A percentile compares a stretch with the other conserved stretches of the same genome.
These are phyloP conservation scores for Epirrhoe alternata DNA, from an alignment of 2,888 invertebrate genomes.

Conservation along the genomic window DNA sequence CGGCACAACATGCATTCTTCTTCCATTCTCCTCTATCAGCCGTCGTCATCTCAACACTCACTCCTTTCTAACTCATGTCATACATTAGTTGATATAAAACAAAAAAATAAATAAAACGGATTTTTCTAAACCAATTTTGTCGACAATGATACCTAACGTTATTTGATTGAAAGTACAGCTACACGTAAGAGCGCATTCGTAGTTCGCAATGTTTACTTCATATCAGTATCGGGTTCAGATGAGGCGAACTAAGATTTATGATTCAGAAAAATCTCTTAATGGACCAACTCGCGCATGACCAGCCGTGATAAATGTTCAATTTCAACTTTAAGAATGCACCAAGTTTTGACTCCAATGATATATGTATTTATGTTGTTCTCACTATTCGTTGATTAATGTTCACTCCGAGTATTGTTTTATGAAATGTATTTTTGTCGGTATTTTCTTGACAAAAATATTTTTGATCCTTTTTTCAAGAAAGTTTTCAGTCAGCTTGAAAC, in stretches of 20 bases:
- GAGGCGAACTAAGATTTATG: slow-evolving; percentile 84
- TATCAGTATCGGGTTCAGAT: slow-evolving; percentile 79
- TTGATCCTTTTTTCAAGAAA: too few species aligned
- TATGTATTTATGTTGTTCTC: slow-evolving; percentile 72
- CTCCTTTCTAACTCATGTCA: too few species aligned
- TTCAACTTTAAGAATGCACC: slow-evolving; percentile 81
- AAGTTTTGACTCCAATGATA: slow-evolving; percentile 81
- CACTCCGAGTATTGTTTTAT: slow-evolving; percentile 33
- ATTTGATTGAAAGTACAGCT: slow-evolving; percentile 6
- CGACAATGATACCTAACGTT: background rate
- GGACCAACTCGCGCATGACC: slow-evolving; percentile 79
- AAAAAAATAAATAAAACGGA: background rate
- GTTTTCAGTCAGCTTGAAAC: too few species aligned
- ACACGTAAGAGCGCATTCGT: slow-evolving; percentile 47
- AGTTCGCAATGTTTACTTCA: slow-evolving; percentile 68
- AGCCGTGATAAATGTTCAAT: slow-evolving; percentile 83
- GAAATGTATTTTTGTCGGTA: slow-evolving; percentile 26
- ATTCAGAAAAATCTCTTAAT: slow-evolving; percentile 84
- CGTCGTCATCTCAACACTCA: too few species aligned
- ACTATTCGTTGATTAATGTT: slow-evolving; percentile 65
- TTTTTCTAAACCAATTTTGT: slow-evolving; percentile 3
- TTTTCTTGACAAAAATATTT: too few species aligned
- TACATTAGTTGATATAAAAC: too few species aligned
- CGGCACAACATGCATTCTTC: too few species aligned
- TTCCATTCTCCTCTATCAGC: too few species aligned